Evolutionary conservation across 1,140 invertebrate species (phyloP).

Genomic region (Planococcus citri): DNA sequence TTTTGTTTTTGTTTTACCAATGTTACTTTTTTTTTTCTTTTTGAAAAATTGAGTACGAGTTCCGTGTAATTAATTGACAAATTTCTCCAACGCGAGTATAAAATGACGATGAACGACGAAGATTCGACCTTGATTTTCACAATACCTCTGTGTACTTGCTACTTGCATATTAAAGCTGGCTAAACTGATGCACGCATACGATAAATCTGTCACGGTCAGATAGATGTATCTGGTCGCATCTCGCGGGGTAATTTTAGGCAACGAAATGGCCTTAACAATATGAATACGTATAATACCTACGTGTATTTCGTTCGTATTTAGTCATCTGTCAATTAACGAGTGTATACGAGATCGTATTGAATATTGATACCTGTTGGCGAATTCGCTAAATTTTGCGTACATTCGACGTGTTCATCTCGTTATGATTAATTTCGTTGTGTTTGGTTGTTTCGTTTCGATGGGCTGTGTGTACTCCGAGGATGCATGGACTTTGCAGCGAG

Average conservation of each 20-base stretch:
- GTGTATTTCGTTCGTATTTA: not conserved
- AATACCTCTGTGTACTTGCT: too few species aligned
- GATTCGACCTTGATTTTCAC: too few species aligned
- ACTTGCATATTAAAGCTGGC: too few species aligned
- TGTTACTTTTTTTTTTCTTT: too few species aligned
- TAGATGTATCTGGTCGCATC: not conserved
- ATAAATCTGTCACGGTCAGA: slow-evolving; percentile 5
- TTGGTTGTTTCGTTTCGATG: not conserved
- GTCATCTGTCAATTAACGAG: not conserved
- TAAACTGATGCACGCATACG: slow-evolving; percentile 12
- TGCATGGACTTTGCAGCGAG: not conserved
- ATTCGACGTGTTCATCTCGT: too few species aligned
- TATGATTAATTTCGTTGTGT: not conserved
- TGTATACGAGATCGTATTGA: not conserved
- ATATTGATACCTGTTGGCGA: not conserved
- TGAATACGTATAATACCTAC: too few species aligned
- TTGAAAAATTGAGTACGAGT: too few species aligned
- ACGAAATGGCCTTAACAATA: not conserved
- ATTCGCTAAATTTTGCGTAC: too few species aligned
- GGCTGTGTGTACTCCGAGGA: not conserved
- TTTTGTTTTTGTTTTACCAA: too few species aligned
- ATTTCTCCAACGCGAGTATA: too few species aligned
- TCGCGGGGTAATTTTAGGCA: not conserved
- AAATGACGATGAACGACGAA: too few species aligned
- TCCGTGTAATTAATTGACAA: too few species aligned